Conservation (phyloP, 2,888 invertebrate species). For the Xestia rhomboidea region DNA sequence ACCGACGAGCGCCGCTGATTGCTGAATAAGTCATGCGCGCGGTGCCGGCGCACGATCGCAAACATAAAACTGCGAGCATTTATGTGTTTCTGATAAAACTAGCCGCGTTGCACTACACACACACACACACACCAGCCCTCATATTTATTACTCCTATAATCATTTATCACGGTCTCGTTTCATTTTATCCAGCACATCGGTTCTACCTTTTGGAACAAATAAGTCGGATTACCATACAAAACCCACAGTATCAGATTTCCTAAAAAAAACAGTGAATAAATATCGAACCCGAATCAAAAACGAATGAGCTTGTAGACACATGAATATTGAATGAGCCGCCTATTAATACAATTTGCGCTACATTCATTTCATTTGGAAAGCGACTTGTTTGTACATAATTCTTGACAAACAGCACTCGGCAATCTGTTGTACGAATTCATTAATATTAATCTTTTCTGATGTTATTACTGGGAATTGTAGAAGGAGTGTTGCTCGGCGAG, state of each 20-base stretch:
- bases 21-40: constrained; percentile 68
- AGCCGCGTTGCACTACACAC: constrained; percentile 18
- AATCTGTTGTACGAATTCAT: constrained; percentile 53
- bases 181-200: constrained; percentile 2
- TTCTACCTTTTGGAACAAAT: constrained; percentile 9
- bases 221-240: constrained; percentile 6
- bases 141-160: constrained; percentile 46
- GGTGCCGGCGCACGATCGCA: constrained; percentile 68
- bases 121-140: constrained; percentile 5
- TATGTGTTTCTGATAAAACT: constrained; percentile 59
- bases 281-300: constrained; percentile 12
- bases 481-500: constrained; percentile 43
- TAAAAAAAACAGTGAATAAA: constrained; percentile 28
- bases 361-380: constrained; percentile 22
- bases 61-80: constrained; percentile 64
- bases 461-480: constrained; percentile 49
- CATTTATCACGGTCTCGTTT: constrained; percentile 36
- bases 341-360: constrained; percentile 34
- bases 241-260: constrained; percentile 1
- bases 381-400: constrained; percentile 36
- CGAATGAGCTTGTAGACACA: constrained; percentile 7
- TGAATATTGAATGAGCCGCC: constrained; percentile 41
- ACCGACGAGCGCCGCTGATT: constrained; percentile 58
- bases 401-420: constrained; percentile 29
- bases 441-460: constrained; percentile 58